A percentile compares a stretch with the other conserved stretches of the same genome.
Evolutionary conservation across 2,797 vertebrate species (phyloP).

Genomic region (Pogoniulus pusillus): DNA sequence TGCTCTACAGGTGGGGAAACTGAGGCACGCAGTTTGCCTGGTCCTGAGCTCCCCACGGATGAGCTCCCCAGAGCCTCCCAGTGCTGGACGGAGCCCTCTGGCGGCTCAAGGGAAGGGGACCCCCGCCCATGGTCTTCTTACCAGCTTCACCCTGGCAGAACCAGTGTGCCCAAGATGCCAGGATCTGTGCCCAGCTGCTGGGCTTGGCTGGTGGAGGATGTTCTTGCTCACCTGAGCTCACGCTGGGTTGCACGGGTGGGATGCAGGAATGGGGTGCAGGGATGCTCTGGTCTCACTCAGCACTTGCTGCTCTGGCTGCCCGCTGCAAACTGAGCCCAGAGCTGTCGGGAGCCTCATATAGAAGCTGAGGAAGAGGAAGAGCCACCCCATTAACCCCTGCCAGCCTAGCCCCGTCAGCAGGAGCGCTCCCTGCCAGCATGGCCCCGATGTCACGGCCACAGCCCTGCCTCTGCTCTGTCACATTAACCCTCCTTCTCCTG

Average conservation of each 20-base stretch:
- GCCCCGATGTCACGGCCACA: background rate
- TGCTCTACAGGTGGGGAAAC: background rate
- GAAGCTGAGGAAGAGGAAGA: constrained; percentile 54
- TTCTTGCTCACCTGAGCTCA: constrained; percentile 20
- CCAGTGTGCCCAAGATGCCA: background rate
- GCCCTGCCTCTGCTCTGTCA: background rate
- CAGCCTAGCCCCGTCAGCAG: background rate
- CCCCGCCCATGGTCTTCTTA: fast-evolving
- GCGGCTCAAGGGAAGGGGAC: background rate
- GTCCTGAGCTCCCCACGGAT: background rate
- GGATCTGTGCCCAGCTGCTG: background rate
- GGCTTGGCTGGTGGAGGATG: background rate
- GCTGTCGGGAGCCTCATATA: background rate
- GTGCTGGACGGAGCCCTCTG: too few species aligned
- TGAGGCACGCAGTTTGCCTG: background rate
- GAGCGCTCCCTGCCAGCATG: background rate
- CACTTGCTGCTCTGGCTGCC: background rate
- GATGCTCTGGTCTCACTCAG: background rate
- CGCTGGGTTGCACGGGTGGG: background rate
- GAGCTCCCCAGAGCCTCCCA: too few species aligned
- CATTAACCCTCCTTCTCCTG: background rate
- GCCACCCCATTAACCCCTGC: constrained; percentile 38
- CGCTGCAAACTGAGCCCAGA: background rate
- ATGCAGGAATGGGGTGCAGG: background rate
- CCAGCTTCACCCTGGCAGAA: background rate